A percentile compares a stretch with the other conserved stretches of the same genome.
Conservation (phyloP, 2,888 invertebrate genomes). For the Steinernema hermaphroditum region DNA sequence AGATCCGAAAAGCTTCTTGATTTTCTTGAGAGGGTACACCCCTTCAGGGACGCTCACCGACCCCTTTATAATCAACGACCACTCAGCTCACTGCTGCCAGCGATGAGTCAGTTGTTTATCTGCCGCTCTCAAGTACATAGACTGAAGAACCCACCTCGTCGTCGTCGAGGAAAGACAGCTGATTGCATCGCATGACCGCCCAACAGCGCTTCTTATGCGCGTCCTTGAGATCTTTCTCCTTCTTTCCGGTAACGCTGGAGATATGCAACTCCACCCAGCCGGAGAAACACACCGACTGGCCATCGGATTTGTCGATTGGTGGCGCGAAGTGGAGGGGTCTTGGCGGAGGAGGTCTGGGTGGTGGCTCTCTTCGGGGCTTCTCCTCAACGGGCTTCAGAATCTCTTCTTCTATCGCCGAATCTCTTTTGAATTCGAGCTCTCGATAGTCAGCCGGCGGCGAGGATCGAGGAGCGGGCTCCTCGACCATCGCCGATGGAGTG, state of each 20-base stretch:
- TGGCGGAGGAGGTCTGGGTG: background rate
- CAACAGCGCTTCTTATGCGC: constrained; percentile 33
- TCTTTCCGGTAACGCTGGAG: constrained; percentile 28
- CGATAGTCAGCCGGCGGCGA: constrained; percentile 9
- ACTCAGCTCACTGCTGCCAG: no score
- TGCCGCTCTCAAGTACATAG: background rate
- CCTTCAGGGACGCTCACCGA: no score
- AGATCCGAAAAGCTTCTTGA: no score
- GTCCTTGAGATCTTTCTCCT: constrained; percentile 26
- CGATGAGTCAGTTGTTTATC: background rate
- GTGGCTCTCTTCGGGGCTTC: background rate
- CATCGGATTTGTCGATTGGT: constrained; percentile 38
- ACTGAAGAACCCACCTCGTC: constrained; percentile 45
- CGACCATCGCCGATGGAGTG: background rate
- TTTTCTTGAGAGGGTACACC: no score
- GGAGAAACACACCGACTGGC: constrained; percentile 46
- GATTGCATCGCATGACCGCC: constrained; percentile 49
- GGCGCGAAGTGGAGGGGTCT: background rate
- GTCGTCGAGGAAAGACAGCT: constrained; percentile 53
- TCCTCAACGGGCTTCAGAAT: background rate
- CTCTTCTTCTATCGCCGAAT: background rate
- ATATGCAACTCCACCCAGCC: constrained; percentile 44
- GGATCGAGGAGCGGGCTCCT: background rate
- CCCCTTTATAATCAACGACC: no score
- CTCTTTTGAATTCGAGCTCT: background rate